Evolutionary conservation across 2,797 vertebrate species (phyloP), one percentile per base, ranked within the genome.

Genomic region (Zenarchopterus dispar): DNA sequence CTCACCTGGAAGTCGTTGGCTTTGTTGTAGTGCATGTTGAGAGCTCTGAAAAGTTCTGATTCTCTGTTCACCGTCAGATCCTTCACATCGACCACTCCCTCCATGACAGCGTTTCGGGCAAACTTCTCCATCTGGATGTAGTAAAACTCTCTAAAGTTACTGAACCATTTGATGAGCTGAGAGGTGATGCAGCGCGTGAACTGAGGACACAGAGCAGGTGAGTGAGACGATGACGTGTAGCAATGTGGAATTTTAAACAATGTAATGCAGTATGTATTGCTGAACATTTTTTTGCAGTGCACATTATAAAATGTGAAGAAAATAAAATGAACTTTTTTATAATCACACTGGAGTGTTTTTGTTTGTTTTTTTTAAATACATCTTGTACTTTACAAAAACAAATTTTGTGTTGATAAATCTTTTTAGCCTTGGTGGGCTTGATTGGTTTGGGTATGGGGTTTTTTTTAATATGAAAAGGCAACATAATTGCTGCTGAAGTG

Each of bases 91-190:
- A 73, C 67, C 41, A 88, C 70, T 0, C 95, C 95, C 2, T 96
- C 94, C 17, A 90, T 67, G 62, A 96, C 77, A 9, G 95, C 95
- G 54, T 94, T 94, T 1, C 97, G 93, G 58, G 96, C 96, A 44
- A 91, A 96, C 89, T 97, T 98, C 88, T 98, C 97, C 93, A 96
- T 96, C 90, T 98, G 97, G 92, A 98, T 98, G 81, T 98, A 98
- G 91, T 95, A 98, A 81, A 97, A 98, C 91, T 98, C 97, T 6
- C 97, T 93, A 84, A 98, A 98, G 90, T 98, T 98, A 83, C 97
- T 98, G 93, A 98, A 98, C 97, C 97, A 98, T 84, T 98, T 98
- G 93, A 97, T 97, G 86, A 98, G 95, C 94, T 98, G 97, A 28
- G 97, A 98, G 63, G 94, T 96, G 85, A 96, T 93, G 81, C 95